Evolutionary conservation across 2,888 invertebrate genomes (phyloP).

Genomic region (Thyatira batis): DNA sequence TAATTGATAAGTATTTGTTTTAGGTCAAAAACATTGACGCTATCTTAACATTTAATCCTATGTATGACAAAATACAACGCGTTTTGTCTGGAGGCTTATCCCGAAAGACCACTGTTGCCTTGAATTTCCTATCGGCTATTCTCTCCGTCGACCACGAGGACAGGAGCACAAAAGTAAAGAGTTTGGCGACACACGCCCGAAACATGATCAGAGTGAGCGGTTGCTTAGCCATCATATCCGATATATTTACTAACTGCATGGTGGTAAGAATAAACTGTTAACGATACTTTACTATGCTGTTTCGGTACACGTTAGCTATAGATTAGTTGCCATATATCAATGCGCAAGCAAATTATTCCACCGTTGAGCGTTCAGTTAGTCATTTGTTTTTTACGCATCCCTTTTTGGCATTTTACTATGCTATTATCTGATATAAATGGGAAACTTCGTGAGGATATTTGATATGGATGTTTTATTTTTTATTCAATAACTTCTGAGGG

Average conservation of each 20-base stretch:
- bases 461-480: no score
- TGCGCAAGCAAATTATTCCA: no score
- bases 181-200: constrained; percentile 47
- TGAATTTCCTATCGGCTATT: constrained; percentile 60
- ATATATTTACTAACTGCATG: constrained; percentile 55
- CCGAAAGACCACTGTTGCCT: constrained; percentile 40
- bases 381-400: no score
- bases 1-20: constrained; percentile 8
- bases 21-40: constrained; percentile 43
- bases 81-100: constrained; percentile 45
- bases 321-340: neutral
- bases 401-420: no score
- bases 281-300: neutral
- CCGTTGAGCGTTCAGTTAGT: no score
- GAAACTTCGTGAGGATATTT: no score
- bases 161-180: constrained; percentile 25
- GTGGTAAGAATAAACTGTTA: constrained; percentile 45
- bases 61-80: constrained; percentile 54
- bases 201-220: constrained; percentile 64
- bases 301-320: neutral
- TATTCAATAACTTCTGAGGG: no score
- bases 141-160: constrained; percentile 42
- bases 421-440: no score
- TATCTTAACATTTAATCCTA: constrained; percentile 45
- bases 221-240: constrained; percentile 57